Evolutionary conservation across 2,797 vertebrate genomes (phyloP).

Genomic region (Muscicapa striata): DNA sequence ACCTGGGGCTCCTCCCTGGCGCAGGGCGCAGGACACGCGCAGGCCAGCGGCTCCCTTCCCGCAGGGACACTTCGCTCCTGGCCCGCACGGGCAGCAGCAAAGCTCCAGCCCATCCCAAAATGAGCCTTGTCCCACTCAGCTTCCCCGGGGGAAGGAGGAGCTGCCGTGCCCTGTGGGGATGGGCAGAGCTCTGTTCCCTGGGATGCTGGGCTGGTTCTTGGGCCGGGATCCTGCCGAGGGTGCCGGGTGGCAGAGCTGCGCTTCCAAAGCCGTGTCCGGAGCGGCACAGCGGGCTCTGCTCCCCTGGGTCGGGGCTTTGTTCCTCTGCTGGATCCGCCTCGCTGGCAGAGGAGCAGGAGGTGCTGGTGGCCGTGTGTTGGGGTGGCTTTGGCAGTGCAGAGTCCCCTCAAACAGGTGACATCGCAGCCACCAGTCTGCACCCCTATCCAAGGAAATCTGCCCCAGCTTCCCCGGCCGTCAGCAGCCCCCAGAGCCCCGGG

Average conservation of each 20-base stretch:
- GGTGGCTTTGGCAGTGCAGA: not conserved
- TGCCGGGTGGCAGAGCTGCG: fast-evolving
- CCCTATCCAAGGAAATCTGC: fast-evolving
- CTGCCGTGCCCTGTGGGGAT: not conserved
- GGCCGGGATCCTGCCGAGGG: too few relatives aligned
- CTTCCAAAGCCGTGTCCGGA: fast-evolving
- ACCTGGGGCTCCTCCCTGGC: not conserved
- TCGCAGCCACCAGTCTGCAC: not conserved
- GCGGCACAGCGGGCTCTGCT: fast-evolving
- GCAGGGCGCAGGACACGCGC: fast-evolving
- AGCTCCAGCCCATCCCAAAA: not conserved
- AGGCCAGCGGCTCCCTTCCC: not conserved
- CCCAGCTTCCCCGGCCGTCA: not conserved
- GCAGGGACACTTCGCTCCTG: fast-evolving
- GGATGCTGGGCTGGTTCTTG: not conserved
- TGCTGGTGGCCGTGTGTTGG: fast-evolving
- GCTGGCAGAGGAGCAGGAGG: not conserved
- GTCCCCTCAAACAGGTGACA: not conserved
- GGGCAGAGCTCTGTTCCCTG: not conserved
- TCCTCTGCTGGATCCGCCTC: not conserved
- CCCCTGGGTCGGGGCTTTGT: not conserved
- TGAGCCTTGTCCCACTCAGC: fast-evolving
- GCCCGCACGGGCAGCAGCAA: not conserved
- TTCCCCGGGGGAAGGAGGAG: not conserved
- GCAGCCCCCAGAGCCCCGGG: not conserved